A percentile compares a stretch with the other conserved stretches of the same genome.
Evolutionary conservation across 2,888 invertebrate genomes (phyloP).

Genomic region (Clostera curtula): DNA sequence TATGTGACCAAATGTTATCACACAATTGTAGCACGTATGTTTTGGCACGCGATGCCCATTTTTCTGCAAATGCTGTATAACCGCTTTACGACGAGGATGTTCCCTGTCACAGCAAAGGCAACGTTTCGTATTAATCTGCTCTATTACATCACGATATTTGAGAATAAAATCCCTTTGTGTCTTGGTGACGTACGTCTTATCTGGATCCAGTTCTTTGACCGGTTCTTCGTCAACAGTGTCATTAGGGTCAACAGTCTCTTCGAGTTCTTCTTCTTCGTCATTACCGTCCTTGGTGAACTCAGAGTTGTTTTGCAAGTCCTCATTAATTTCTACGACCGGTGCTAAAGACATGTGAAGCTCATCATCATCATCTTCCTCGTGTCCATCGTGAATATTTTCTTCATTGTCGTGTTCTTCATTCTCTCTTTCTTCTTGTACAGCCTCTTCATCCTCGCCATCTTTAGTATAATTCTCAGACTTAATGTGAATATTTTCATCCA

Average conservation of each 20-base stretch:
- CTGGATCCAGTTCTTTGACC: slow-evolving; percentile 49
- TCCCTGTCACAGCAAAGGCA: slow-evolving; percentile 65
- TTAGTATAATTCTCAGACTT: slow-evolving; percentile 30
- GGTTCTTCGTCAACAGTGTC: slow-evolving; percentile 37
- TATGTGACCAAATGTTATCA: slow-evolving; percentile 72
- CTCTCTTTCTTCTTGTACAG: slow-evolving; percentile 31
- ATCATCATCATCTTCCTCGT: slow-evolving; percentile 50
- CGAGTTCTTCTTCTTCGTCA: slow-evolving; percentile 48
- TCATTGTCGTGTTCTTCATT: slow-evolving; percentile 36
- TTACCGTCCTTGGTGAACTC: slow-evolving; percentile 49
- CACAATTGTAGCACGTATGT: slow-evolving; percentile 78
- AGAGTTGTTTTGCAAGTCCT: slow-evolving; percentile 53
- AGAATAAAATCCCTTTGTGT: slow-evolving; percentile 61
- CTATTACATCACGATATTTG: slow-evolving; percentile 60
- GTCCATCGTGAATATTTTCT: slow-evolving; percentile 34
- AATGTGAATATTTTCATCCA: slow-evolving; percentile 29
- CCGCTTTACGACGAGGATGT: slow-evolving; percentile 67
- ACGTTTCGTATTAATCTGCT: slow-evolving; percentile 66
- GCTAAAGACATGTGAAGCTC: slow-evolving; percentile 48
- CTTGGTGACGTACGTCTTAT: slow-evolving; percentile 57
- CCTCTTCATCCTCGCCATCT: slow-evolving; percentile 23
- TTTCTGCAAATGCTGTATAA: slow-evolving; percentile 71
- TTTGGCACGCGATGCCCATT: slow-evolving; percentile 75
- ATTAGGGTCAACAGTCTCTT: slow-evolving; percentile 36
- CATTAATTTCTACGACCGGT: slow-evolving; percentile 64